These are phyloP conservation scores for Eurois occulta DNA, from an alignment of 2,888 invertebrate genomes.

Conservation along the genomic window DNA sequence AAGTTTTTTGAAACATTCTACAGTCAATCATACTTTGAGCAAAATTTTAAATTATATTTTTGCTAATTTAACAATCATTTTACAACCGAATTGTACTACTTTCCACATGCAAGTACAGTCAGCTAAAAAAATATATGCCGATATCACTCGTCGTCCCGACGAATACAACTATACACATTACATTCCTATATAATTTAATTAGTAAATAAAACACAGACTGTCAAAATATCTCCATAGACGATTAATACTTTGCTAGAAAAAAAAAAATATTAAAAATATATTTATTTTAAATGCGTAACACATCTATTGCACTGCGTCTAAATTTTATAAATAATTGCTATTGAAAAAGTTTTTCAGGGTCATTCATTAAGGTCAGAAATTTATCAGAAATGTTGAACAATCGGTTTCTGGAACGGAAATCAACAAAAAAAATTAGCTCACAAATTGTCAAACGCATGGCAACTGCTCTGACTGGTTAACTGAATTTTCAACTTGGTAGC, in stretches of 20 bases:
- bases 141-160: slow-evolving; percentile 55
- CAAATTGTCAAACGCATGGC: not conserved
- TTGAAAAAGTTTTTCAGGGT: slow-evolving; percentile 2
- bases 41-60: slow-evolving; percentile 50
- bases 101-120: slow-evolving; percentile 42
- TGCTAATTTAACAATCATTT: slow-evolving; percentile 21
- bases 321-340: slow-evolving; percentile 50
- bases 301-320: slow-evolving; percentile 67
- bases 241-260: slow-evolving; percentile 66
- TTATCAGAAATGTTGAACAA: not conserved
- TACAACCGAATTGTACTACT: slow-evolving; percentile 55
- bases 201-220: slow-evolving; percentile 59
- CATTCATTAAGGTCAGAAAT: slow-evolving; percentile 31
- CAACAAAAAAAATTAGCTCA: not conserved
- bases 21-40: slow-evolving; percentile 46
- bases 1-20: slow-evolving; percentile 26
- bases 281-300: slow-evolving; percentile 65
- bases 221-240: slow-evolving; percentile 66
- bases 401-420: not conserved
- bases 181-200: slow-evolving; percentile 63
- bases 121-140: slow-evolving; percentile 52
- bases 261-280: slow-evolving; percentile 64
- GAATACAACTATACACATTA: slow-evolving; percentile 63
- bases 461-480: not conserved
- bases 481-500: not conserved